Evolutionary conservation across 2,113 vertebrate genomes (phyloP), one percentile per base, ranked within the genome.

Genomic region (Petroica traversi): DNA sequence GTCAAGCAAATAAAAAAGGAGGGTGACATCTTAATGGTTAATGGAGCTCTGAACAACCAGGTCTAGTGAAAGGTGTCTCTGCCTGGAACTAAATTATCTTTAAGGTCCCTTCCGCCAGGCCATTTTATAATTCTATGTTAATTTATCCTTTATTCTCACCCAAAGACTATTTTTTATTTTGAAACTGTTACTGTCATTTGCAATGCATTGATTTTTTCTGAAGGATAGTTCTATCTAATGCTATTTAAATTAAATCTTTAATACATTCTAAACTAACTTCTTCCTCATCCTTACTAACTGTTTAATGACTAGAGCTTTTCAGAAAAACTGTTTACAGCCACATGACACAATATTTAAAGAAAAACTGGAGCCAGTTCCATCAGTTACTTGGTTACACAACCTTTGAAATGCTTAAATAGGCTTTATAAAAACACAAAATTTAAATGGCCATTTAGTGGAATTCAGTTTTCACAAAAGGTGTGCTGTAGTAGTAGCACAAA

Each of bases 231-330:
- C 85, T 72, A 33, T 85, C 57, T 88, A 90, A 52, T 75, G 26
- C 22, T 28, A 92, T 71, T 93, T 76, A 59, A 84, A 51, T 78
- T n/a, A 94, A 92, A 81, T 40, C n/a, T 89, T 90, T 90, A 95
- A 48, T 79, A 67, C 49, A 33, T 24, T 25, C 16, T 33, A 54
- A 93, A 73, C 33, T 40, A 67, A 49, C 48, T 92, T 71, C 38
- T 76, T 64, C 67, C 49, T 88, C 51, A 81, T 84, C 41, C 28
- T 67, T 45, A 31, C 78, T 88, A 88, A 91, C 28, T 58, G 25
- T n/a, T 87, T 77, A 34, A 79, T 69, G 12, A 52, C 48, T 38
- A 68, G 34, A 84, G 40, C 14, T 34, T 85, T 86, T 87, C 69
- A 87, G 54, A 54, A 54, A 33, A 76, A 66, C 4, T 62, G 62